Percentiles rank a stretch among this genome's conserved stretches.
Evolutionary conservation across 1,140 invertebrate genomes (phyloP).

Genomic region (Drosophila eugracilis): DNA sequence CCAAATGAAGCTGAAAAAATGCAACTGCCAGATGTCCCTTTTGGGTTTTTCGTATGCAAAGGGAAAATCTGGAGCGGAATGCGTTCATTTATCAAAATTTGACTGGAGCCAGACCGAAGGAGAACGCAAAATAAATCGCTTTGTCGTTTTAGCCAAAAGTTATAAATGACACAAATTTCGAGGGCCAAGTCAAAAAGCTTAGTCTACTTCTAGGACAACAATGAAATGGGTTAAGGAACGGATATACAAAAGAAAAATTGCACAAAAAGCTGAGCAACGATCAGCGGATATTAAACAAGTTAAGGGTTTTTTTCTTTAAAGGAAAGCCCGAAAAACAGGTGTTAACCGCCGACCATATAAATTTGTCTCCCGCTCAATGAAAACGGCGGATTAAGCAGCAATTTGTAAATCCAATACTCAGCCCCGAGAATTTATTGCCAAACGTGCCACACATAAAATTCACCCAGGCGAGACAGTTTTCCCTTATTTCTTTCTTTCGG

Average conservation of each 20-base stretch:
- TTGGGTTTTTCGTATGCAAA: constrained; percentile 38
- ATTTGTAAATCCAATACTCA: constrained; percentile 65
- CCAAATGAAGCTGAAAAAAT: constrained; percentile 76
- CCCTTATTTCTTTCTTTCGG: constrained; percentile 7
- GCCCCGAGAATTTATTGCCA: constrained; percentile 60
- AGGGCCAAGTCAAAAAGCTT: constrained; percentile 14
- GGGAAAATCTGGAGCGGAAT: constrained; percentile 21
- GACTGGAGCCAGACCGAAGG: constrained; percentile 40
- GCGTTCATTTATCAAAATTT: constrained; percentile 72
- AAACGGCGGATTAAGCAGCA: constrained; percentile 54
- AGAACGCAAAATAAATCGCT: constrained; percentile 64
- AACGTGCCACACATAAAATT: constrained; percentile 75
- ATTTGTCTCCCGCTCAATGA: constrained; percentile 26
- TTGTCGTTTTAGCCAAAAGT: constrained; percentile 34
- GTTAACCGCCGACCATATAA: constrained; percentile 49
- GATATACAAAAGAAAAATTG: neutral
- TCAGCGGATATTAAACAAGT: constrained; percentile 22
- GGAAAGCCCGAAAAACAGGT: constrained; percentile 47
- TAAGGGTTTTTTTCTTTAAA: neutral
- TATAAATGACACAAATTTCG: constrained; percentile 64
- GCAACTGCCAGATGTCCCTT: constrained; percentile 52
- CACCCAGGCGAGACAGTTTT: constrained; percentile 55
- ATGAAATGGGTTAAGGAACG: constrained; percentile 14
- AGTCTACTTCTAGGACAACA: constrained; percentile 1
- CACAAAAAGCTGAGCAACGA: neutral